phyloP scores from a whole-genome alignment of 1,140 invertebrate species.

The Drosophila bocki region DNA sequence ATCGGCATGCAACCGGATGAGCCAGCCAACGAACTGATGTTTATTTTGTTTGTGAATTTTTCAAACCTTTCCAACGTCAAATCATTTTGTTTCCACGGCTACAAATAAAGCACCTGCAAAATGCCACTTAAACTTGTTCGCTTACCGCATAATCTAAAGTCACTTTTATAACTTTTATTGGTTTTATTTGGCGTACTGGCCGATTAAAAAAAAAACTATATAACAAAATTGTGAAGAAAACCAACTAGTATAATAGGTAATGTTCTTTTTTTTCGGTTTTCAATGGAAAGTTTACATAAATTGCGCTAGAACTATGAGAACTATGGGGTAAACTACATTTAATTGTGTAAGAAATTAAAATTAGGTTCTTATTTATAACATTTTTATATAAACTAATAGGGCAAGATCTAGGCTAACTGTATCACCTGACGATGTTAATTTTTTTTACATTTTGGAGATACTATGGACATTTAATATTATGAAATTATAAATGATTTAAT shows the following conservation, averaged over 20 bases:
- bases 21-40: not conserved
- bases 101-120: constrained; percentile 23
- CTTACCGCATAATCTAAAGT: constrained; percentile 10
- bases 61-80: constrained; percentile 4
- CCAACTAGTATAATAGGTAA: constrained; percentile 28
- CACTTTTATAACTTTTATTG: constrained; percentile 21
- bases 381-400: not conserved
- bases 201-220: constrained; percentile 31
- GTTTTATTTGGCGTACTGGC: constrained; percentile 16
- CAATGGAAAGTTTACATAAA: constrained; percentile 3
- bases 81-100: constrained; percentile 13
- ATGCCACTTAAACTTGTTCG: not conserved
- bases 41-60: not conserved
- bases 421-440: not conserved
- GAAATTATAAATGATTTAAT: not conserved
- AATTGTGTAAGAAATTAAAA: not conserved
- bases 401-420: not conserved
- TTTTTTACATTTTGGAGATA: not conserved
- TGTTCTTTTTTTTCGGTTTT: not conserved
- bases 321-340: not conserved
- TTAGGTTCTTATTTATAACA: not conserved
- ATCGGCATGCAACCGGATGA: constrained; percentile 50
- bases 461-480: too few species aligned
- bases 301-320: constrained; percentile 3
- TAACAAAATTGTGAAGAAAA: constrained; percentile 1